These are phyloP conservation scores for Sminthurides bifidus DNA, from an alignment of 1,140 invertebrate genomes.

Conservation along the genomic window DNA sequence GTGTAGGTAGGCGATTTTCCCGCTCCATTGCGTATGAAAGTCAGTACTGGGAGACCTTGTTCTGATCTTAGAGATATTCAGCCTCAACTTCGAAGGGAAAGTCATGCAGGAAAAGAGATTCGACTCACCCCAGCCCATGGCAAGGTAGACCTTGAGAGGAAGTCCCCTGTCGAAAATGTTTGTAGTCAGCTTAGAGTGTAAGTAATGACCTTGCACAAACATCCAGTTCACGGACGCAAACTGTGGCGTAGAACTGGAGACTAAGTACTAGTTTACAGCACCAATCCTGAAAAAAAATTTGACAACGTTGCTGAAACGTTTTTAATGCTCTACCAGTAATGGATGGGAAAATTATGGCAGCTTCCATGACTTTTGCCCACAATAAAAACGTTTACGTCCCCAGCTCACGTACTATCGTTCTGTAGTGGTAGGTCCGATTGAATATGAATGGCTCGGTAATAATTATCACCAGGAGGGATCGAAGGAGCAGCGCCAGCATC, in stretches of 20 bases:
- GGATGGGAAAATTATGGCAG: too few species aligned
- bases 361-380: too few species aligned
- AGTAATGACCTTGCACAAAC: slow-evolving; percentile 41
- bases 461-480: slow-evolving; percentile 38
- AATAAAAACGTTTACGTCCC: not conserved
- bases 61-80: too few species aligned
- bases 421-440: slow-evolving; percentile 23
- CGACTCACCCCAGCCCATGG: slow-evolving; percentile 45
- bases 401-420: slow-evolving; percentile 29
- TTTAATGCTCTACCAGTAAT: too few species aligned
- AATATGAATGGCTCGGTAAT: slow-evolving; percentile 34
- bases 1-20: too few species aligned
- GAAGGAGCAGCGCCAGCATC: slow-evolving; percentile 39
- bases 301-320: too few species aligned
- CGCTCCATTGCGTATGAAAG: too few species aligned
- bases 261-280: slow-evolving; percentile 40
- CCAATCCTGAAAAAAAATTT: slow-evolving; percentile 40
- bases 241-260: slow-evolving; percentile 40
- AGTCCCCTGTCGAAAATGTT: slow-evolving; percentile 42
- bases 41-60: too few species aligned
- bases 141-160: slow-evolving; percentile 40
- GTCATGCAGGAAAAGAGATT: not conserved
- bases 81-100: too few species aligned
- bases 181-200: slow-evolving; percentile 39
- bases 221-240: slow-evolving; percentile 47